Evolutionary conservation across 1,140 invertebrate species (phyloP), one percentile per base, ranked within the genome.

Genomic region (Pseudomyrmex concolor): DNA sequence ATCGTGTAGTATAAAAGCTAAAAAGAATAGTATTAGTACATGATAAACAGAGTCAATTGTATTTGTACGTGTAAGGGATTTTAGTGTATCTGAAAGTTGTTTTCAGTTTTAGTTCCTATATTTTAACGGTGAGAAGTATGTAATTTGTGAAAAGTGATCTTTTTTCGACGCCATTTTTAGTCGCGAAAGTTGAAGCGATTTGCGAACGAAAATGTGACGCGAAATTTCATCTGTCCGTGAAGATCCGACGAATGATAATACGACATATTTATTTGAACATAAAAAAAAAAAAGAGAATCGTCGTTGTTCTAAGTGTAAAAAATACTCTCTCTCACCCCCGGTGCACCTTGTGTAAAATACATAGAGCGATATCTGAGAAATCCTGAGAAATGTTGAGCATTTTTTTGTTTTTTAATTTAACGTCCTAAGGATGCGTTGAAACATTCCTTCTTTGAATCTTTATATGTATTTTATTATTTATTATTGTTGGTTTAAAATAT

Each of bases 71-170:
- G 34, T 87, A 84, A 82, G 43, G 45, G 54, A 62, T 63, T 34
- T 34, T 34, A 60, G 62, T 77, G 48, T 84, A 71, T 80, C 68
- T 83, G 70, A 83, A 87, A 73, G 77, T 84, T 88, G 51, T 83
- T 51, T 89, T 88, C 67, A 50, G 71, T 77, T 88, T 51, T 82
- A 68, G 84, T 87, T 86, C 86, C 83, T 73, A 89, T 80, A 66
- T 10, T 34, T 34, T 45, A 62, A 74, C 10, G 50, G n/a, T 74
- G 54, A 64, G 34, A 59, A 51, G n/a, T 68, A 12, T 66, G 48
- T 77, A 77, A 77, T 80, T n/a, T 34, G 50, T 60, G 2, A 55
- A 43, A 10, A 8, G 45, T 34, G 34, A 34, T 34, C 34, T 34
- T 34, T 34, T 34, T 34, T 34, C 34, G 34, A 34, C 34, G 34